Conservation (phyloP, 1,140 invertebrate species). For the Phenacoccus solenopsis region DNA sequence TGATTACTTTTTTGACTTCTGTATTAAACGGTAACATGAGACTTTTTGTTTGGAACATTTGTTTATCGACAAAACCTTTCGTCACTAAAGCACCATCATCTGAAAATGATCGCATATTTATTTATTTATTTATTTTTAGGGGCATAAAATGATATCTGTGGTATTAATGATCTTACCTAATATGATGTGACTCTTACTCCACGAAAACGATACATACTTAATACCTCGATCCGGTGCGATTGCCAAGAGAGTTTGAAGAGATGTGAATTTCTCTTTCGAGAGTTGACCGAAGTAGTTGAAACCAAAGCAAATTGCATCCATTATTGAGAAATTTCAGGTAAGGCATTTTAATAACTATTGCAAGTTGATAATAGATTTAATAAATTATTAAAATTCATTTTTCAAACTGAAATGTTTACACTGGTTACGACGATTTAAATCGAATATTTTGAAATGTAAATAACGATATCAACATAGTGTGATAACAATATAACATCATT, state of each 20-base stretch:
- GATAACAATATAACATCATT: no score
- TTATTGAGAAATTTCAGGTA: not conserved
- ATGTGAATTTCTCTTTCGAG: not conserved
- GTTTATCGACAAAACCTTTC: not conserved
- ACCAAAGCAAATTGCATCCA: not conserved
- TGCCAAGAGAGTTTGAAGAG: not conserved
- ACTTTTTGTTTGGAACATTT: not conserved
- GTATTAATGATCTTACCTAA: conserved; percentile 14
- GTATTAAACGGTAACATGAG: not conserved
- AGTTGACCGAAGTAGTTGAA: conserved; percentile 1
- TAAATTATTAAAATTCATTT: no score
- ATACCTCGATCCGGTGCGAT: not conserved
- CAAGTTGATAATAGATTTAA: no score
- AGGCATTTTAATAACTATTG: no score
- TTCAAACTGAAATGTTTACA: no score
- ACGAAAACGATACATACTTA: conserved; percentile 18
- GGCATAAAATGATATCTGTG: not conserved
- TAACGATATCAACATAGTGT: no score
- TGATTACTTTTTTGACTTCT: not conserved
- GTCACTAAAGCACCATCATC: not conserved
- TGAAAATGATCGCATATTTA: not conserved
- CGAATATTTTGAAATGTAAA: no score
- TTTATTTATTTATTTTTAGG: not conserved
- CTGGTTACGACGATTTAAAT: no score
- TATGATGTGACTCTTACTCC: conserved; percentile 19